Conservation (phyloP, 2,113 vertebrate species). For the Aegithalos caudatus region DNA sequence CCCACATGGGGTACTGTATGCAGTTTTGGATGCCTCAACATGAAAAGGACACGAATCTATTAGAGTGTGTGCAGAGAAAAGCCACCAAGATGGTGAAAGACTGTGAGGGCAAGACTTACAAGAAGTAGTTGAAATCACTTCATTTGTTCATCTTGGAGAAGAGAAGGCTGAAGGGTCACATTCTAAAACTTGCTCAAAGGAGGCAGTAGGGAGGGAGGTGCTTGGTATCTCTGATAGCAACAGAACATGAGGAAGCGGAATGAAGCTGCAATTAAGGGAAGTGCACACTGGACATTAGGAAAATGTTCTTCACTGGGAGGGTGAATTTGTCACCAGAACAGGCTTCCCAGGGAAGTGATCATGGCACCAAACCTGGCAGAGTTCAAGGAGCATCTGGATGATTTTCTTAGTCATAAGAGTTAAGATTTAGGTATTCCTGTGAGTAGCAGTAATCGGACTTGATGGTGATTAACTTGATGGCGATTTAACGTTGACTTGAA, state of each 20-base stretch:
- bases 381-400: neutral
- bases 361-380: neutral
- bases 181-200: neutral
- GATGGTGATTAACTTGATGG: neutral
- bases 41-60: neutral
- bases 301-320: neutral
- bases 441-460: neutral
- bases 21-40: neutral
- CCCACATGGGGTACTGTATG: neutral
- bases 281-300: neutral
- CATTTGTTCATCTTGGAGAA: neutral
- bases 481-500: too few species aligned
- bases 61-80: neutral
- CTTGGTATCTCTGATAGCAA: neutral
- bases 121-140: neutral
- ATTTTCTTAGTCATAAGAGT: neutral
- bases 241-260: neutral
- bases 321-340: neutral
- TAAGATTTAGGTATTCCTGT: neutral
- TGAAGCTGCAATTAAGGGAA: neutral
- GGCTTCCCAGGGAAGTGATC: neutral
- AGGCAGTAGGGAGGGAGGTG: neutral
- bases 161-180: neutral
- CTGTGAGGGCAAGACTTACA: fast-evolving
- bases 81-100: neutral